These are phyloP conservation scores for Neoniphon sammara DNA, from an alignment of 2,797 vertebrate species.

Conservation along the genomic window DNA sequence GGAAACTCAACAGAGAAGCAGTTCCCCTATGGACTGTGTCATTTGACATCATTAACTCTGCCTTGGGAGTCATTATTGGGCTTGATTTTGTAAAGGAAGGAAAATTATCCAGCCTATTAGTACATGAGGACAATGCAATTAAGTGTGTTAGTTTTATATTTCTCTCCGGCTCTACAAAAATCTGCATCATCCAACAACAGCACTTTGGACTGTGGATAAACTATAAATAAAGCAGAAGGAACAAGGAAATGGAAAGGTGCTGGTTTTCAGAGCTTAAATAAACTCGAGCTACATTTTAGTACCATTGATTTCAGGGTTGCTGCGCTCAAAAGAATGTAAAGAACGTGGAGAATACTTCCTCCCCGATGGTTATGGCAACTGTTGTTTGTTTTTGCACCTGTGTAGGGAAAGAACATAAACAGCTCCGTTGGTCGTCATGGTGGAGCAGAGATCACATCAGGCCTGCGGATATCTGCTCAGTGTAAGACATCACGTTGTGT, in stretches of 20 bases:
- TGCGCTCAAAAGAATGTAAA: slow-evolving; percentile 36
- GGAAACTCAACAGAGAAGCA: slow-evolving; percentile 57
- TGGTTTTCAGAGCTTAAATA: slow-evolving; percentile 52
- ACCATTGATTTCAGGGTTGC: slow-evolving; percentile 56
- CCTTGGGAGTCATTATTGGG: slow-evolving; percentile 66
- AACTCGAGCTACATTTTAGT: slow-evolving; percentile 32
- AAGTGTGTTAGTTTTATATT: slow-evolving; percentile 43
- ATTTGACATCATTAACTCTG: slow-evolving; percentile 59
- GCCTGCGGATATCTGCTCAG: neutral
- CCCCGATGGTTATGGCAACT: slow-evolving; percentile 35
- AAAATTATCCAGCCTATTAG: slow-evolving; percentile 66
- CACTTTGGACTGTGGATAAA: slow-evolving; percentile 30
- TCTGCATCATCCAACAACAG: slow-evolving; percentile 27
- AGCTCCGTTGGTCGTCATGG: slow-evolving; percentile 27
- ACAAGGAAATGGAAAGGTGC: slow-evolving; percentile 30
- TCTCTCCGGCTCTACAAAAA: slow-evolving; percentile 25
- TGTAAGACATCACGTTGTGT: neutral
- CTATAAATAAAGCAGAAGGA: slow-evolving; percentile 27
- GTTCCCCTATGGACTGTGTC: slow-evolving; percentile 62
- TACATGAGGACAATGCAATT: slow-evolving; percentile 62
- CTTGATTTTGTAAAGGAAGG: slow-evolving; percentile 55
- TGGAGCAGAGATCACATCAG: slow-evolving; percentile 20
- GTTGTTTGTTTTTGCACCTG: slow-evolving; percentile 63
- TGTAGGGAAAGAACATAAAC: slow-evolving; percentile 37
- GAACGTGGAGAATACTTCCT: slow-evolving; percentile 61